phyloP scores from a whole-genome alignment of 2,888 invertebrate genomes.

The Drosophila colorata region DNA sequence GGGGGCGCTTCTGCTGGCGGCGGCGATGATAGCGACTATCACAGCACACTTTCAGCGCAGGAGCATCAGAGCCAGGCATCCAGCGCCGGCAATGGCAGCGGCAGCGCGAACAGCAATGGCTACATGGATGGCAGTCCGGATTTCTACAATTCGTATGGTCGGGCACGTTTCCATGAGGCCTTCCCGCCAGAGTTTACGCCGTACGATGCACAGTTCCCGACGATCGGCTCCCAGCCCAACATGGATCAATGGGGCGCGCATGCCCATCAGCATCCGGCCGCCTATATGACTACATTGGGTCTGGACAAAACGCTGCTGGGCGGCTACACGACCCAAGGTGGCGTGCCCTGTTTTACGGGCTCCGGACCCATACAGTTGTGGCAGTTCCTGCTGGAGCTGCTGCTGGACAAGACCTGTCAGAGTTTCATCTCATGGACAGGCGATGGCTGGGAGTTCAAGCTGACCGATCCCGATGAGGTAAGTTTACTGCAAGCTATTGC shows the following conservation, averaged over 20 bases:
- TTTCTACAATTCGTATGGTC: slow-evolving; percentile 76
- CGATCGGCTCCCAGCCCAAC: slow-evolving; percentile 89
- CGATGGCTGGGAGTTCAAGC: slow-evolving; percentile 99
- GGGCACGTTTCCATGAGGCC: slow-evolving; percentile 84
- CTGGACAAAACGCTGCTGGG: slow-evolving; percentile 84
- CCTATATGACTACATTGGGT: slow-evolving; percentile 87
- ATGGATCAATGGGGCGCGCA: slow-evolving; percentile 86
- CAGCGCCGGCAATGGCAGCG: slow-evolving; percentile 69
- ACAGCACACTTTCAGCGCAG: slow-evolving; percentile 76
- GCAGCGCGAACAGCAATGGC: slow-evolving; percentile 65
- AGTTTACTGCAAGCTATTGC: not conserved
- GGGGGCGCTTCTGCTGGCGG: slow-evolving; percentile 33
- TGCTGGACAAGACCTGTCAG: slow-evolving; percentile 98
- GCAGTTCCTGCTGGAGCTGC: slow-evolving; percentile 97
- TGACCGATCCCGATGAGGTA: slow-evolving; percentile 97
- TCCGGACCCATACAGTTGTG: slow-evolving; percentile 99
- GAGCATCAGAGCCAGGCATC: slow-evolving; percentile 81
- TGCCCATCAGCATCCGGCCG: slow-evolving; percentile 83
- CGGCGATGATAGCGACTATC: slow-evolving; percentile 81
- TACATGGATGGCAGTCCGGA: slow-evolving; percentile 80
- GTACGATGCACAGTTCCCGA: slow-evolving; percentile 91
- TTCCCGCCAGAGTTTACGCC: slow-evolving; percentile 85
- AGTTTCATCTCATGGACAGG: slow-evolving; percentile 99
- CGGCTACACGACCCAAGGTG: slow-evolving; percentile 84
- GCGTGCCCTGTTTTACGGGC: slow-evolving; percentile 89